Evolutionary conservation across 1,140 invertebrate species (phyloP).

Genomic region (Dendrolimus kikuchii): DNA sequence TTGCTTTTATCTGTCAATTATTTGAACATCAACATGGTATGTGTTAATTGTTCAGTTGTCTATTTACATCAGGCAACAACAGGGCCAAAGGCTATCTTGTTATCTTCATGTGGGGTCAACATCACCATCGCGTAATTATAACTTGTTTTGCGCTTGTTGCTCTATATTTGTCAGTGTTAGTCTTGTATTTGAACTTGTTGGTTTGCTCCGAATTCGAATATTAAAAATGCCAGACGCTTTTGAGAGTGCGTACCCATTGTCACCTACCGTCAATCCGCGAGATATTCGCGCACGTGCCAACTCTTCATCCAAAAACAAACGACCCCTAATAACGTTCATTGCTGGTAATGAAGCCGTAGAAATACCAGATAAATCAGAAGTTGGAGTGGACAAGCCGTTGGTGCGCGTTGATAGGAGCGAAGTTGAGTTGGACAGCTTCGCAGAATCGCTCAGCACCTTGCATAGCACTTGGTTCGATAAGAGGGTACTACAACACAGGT

Average conservation of each 20-base stretch:
- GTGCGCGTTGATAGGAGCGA: slow-evolving; percentile 68
- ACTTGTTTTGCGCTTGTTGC: slow-evolving; percentile 19
- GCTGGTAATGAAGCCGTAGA: slow-evolving; percentile 48
- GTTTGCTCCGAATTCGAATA: slow-evolving; percentile 6
- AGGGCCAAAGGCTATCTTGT: slow-evolving; percentile 48
- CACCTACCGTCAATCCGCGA: slow-evolving; percentile 58
- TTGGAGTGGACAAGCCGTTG: slow-evolving; percentile 50
- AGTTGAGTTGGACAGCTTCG: slow-evolving; percentile 73
- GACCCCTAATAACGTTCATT: slow-evolving; percentile 43
- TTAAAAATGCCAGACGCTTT: slow-evolving; percentile 61
- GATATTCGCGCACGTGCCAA: slow-evolving; percentile 71
- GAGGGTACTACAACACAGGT: slow-evolving; percentile 76
- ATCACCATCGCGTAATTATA: slow-evolving; percentile 14
- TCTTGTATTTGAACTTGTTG: slow-evolving; percentile 7
- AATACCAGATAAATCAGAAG: slow-evolving; percentile 59
- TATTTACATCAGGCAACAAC: slow-evolving; percentile 41
- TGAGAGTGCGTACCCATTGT: slow-evolving; percentile 68
- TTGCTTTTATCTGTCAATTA: slow-evolving; percentile 1
- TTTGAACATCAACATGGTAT: not conserved
- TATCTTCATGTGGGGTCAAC: slow-evolving; percentile 29
- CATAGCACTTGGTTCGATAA: slow-evolving; percentile 72
- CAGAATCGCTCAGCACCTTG: slow-evolving; percentile 66
- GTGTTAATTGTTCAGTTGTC: not conserved
- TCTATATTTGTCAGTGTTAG: slow-evolving; percentile 10
- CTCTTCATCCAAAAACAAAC: slow-evolving; percentile 57